Base-by-base conservation (phyloP, 2,888 invertebrate genomes). In the Rhaphigaster nebulosa region DNA sequence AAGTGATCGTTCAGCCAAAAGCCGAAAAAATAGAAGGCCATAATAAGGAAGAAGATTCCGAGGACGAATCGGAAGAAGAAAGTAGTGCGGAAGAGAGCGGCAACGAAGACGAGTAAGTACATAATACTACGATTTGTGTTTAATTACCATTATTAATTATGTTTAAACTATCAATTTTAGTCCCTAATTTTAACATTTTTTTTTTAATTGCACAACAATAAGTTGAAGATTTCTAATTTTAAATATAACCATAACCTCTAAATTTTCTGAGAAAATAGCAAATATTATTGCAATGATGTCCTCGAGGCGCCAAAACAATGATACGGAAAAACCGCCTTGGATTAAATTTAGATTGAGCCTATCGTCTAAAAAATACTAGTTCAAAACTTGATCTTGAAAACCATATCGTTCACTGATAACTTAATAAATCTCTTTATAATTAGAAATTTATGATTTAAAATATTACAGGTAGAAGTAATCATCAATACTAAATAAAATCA, bases 31-130 rank as follows among this genome's bases (percentile, higher is more conserved):
- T 34, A 4, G 34, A 29, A 29, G 29, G n/a, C 20, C 34, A 34
- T 1, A 20, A 70, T 13, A 65, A 65, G 65, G 70, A 90, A 45
- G 84, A 84, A 87, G 76, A 54, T 54, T 29, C 41, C 2, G 34
- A n/a, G 4, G 70, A 80, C 10, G 90, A 84, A 84, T 84, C 90
- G 4, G 90, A 90, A 84, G 84, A 90, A 52, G 89, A 89, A 29
- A 89, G 76, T 89, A 70, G 65, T 89, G 50, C 41, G 41, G 89
- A 76, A 45, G 70, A 52, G 29, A 89, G 70, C 52, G 60, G 65
- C 52, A 70, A 89, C 60, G 89, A 89, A 70, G 76, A 89, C 45
- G 65, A 70, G 89, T 89, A 76, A 89, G 89, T 76, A 56, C 29
- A 88, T 45, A 10, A 6, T 45, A 45, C 45, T 45, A 45, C 10